A percentile compares a stretch with the other conserved stretches of the same genome.
Evolutionary conservation across 2,797 vertebrate species (phyloP).

Genomic region (Notamacropus eugenii): DNA sequence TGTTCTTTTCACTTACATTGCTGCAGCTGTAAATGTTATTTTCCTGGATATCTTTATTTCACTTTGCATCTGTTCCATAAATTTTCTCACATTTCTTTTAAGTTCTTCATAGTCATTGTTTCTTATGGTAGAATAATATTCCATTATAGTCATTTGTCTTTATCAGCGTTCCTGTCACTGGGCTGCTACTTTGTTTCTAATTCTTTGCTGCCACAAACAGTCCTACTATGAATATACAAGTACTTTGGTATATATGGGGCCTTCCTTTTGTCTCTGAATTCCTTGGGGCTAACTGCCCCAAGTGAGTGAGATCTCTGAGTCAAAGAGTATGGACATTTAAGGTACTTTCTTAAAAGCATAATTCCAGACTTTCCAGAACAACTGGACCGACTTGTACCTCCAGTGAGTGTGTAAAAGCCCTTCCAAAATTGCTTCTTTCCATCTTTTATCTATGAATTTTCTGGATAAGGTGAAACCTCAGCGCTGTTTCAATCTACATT

Average conservation of each 20-base stretch:
- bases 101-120: background rate
- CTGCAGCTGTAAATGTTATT: background rate
- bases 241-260: background rate
- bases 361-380: background rate
- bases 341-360: background rate
- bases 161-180: background rate
- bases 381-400: background rate
- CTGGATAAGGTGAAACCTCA: too few species aligned
- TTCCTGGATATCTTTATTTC: background rate
- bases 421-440: background rate
- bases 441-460: background rate
- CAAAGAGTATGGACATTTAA: background rate
- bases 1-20: background rate
- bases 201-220: background rate
- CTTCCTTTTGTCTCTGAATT: background rate
- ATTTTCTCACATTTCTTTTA: background rate
- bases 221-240: background rate
- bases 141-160: background rate
- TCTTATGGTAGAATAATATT: background rate
- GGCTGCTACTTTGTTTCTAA: background rate
- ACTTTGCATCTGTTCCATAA: background rate
- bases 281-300: background rate
- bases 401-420: background rate
- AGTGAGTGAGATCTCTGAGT: background rate
- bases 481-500: too few species aligned